Conservation (phyloP, 2,113 vertebrate genomes). For the Pollachius pollachius region DNA sequence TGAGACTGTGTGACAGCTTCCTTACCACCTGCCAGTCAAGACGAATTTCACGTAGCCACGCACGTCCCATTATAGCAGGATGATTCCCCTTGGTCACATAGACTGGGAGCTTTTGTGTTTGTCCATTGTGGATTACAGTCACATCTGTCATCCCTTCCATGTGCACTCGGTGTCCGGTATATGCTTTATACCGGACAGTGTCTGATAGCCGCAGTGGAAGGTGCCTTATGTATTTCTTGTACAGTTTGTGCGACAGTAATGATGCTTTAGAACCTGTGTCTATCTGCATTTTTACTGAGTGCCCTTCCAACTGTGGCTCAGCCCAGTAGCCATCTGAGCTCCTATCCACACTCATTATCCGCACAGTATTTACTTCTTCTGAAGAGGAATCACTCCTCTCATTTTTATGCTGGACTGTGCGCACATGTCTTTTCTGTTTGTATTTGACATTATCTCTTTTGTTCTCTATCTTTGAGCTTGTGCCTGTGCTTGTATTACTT, state of each 20-base stretch:
- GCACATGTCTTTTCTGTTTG: too few species aligned
- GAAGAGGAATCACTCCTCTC: too few species aligned
- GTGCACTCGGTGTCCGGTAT: slow-evolving; percentile 16
- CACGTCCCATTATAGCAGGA: background rate
- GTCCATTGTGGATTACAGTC: background rate
- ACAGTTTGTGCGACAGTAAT: slow-evolving; percentile 12
- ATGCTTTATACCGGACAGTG: slow-evolving; percentile 23
- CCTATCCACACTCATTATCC: too few species aligned
- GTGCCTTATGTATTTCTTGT: slow-evolving; percentile 13
- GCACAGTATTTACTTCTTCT: too few species aligned
- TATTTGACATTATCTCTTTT: too few species aligned
- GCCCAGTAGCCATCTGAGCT: background rate
- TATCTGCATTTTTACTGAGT: slow-evolving; percentile 23
- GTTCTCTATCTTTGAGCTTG: too few species aligned
- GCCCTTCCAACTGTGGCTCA: background rate
- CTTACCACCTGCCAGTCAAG: slow-evolving; percentile 12
- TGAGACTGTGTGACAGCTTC: too few species aligned
- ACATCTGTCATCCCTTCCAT: background rate
- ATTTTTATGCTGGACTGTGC: too few species aligned
- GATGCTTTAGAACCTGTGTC: slow-evolving; percentile 25
- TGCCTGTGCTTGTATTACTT: too few species aligned
- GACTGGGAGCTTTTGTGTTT: slow-evolving; percentile 7
- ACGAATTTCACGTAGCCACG: slow-evolving; percentile 17
- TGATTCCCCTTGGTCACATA: background rate
- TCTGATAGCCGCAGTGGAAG: slow-evolving; percentile 1